phyloP scores from a whole-genome alignment of 2,797 vertebrate species.

The Parambassis ranga region DNA sequence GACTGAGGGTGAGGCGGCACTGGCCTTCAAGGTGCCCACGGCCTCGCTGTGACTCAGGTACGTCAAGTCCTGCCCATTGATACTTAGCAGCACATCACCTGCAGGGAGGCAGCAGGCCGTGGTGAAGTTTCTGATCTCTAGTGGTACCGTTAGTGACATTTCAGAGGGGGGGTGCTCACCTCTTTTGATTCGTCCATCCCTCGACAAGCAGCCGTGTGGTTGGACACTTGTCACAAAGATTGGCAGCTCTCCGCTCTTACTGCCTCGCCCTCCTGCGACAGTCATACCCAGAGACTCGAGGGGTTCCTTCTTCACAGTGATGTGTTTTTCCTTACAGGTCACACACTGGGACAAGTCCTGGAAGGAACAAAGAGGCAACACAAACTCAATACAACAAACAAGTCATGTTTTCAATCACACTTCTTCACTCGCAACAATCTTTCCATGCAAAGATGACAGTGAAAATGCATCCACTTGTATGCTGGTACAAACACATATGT shows the following conservation, averaged over 20 bases:
- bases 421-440: background rate
- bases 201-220: constrained; percentile 93
- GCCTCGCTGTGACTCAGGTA: constrained; percentile 96
- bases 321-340: constrained; percentile 96
- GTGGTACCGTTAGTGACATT: too few relatives aligned
- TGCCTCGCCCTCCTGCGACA: constrained; percentile 95
- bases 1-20: constrained; percentile 89
- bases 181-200: constrained; percentile 95
- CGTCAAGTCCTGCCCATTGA: constrained; percentile 95
- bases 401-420: background rate
- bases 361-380: background rate
- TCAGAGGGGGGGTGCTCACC: constrained; percentile 70
- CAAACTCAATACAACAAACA: background rate
- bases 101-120: background rate
- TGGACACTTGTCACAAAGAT: constrained; percentile 99
- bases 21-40: constrained; percentile 95
- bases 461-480: background rate
- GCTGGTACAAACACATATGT: background rate
- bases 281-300: constrained; percentile 98
- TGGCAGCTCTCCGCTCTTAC: constrained; percentile 96
- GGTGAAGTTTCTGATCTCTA: background rate
- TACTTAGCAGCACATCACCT: constrained; percentile 96
- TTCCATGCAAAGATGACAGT: background rate
- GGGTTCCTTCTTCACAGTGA: constrained; percentile 96
- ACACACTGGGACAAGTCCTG: constrained; percentile 97